These are phyloP conservation scores for Junonia oenone DNA, from an alignment of 2,888 invertebrate species.

Conservation along the genomic window DNA sequence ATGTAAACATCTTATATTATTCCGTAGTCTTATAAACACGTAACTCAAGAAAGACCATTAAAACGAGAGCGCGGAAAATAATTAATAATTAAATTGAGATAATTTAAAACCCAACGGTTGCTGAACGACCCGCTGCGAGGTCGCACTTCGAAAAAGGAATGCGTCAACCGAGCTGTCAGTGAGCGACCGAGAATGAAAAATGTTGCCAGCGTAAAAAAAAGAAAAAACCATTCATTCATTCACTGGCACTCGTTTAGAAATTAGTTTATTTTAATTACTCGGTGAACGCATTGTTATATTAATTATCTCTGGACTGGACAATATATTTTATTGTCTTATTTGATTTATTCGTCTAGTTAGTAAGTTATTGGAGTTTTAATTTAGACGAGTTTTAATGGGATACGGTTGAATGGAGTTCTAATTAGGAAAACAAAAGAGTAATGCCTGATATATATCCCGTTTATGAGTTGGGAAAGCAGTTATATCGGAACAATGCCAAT, in stretches of 20 bases:
- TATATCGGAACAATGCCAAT: slow-evolving; percentile 36
- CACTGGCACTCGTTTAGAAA: slow-evolving; percentile 62
- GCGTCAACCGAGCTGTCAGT: slow-evolving; percentile 71
- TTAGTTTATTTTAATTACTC: slow-evolving; percentile 79
- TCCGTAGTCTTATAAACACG: background rate
- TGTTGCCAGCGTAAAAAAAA: slow-evolving; percentile 61
- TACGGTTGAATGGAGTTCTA: slow-evolving; percentile 74
- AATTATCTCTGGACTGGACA: slow-evolving; percentile 68
- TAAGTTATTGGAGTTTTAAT: slow-evolving; percentile 79
- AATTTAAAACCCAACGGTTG: slow-evolving; percentile 68
- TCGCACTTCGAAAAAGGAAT: slow-evolving; percentile 68
- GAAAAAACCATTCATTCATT: slow-evolving; percentile 67
- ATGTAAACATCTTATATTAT: background rate
- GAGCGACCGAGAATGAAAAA: slow-evolving; percentile 67
- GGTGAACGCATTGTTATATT: slow-evolving; percentile 72
- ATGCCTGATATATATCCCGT: slow-evolving; percentile 73
- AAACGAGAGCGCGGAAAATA: slow-evolving; percentile 48
- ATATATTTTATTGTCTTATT: slow-evolving; percentile 77
- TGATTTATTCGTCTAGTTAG: slow-evolving; percentile 79
- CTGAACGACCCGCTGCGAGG: slow-evolving; percentile 64
- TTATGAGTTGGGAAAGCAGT: slow-evolving; percentile 63
- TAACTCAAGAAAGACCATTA: slow-evolving; percentile 1
- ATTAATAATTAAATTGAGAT: slow-evolving; percentile 72
- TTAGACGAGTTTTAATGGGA: slow-evolving; percentile 77
- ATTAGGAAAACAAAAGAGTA: slow-evolving; percentile 77